Evolutionary conservation across 2,113 vertebrate species (phyloP), one percentile per base, ranked within the genome.

Genomic region (Proterorhinus semilunaris): DNA sequence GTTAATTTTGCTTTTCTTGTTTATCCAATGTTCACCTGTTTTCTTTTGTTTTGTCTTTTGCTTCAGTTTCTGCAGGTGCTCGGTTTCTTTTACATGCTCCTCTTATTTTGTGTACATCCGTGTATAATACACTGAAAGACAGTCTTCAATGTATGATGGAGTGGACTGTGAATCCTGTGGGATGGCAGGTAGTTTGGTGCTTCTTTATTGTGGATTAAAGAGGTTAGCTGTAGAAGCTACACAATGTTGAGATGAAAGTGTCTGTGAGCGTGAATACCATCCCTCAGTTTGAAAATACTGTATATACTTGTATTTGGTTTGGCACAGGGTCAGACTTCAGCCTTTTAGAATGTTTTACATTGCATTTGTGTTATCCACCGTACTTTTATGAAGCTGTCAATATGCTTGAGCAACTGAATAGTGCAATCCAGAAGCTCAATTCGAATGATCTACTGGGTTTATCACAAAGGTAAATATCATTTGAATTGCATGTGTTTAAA

Each of bases 301-400:
- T 96, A 92, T 90, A 94, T 95, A 90, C 91, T 91, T 81, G 88
- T 91, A 76, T 94, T 76, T 77, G 71, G 62, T 83, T 92, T 89
- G 91, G 90, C 82, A 83, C 74, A 69, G 89, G 91, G 91, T 85
- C 84, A 91, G 91, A 92, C 89, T 86, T 93, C 88, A 85, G 89
- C 88, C 54, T 86, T 91, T 91, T 92, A 86, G 86, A 92, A 92
- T 82, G 80, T 94, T 95, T 93, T 93, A 94, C 85, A 88, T 85
- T 91, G 90, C 81, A 90, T 93, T 93, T 93, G 88, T 93, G 86
- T 92, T 89, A 92, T 94, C 95, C 90, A 78, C 69, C 86, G 80
- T 93, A 90, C 85, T 74, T 82, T 90, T 91, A 93, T 91, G 91
- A 90, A 87, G 88, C 86, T 87, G 86, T 93, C 76, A 91, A 76